A percentile compares a stretch with the other conserved stretches of the same genome.
phyloP scores from a whole-genome alignment of 2,797 vertebrate species.

The Megalops cyprinoides region DNA sequence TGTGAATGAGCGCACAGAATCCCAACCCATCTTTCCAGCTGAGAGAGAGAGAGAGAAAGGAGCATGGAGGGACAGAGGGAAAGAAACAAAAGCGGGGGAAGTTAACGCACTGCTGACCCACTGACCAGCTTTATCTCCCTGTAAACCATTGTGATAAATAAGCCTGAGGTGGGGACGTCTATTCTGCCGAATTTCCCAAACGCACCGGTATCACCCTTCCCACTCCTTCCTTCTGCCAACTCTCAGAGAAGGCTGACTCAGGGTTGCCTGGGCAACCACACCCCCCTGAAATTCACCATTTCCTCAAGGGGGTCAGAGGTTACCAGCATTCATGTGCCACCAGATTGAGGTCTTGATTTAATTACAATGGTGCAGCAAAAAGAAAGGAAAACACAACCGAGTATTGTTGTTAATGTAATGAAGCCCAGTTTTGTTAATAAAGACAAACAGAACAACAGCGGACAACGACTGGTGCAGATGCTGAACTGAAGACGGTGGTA shows the following conservation, averaged over 20 bases:
- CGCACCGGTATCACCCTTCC: background rate
- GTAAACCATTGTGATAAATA: background rate
- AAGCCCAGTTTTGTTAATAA: background rate
- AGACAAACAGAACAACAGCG: background rate
- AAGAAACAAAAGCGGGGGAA: background rate
- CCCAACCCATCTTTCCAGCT: constrained; percentile 99
- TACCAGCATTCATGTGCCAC: background rate
- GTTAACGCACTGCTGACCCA: no score
- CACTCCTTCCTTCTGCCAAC: background rate
- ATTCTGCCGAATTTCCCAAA: background rate
- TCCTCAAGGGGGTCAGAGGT: constrained; percentile 2
- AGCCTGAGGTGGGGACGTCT: background rate
- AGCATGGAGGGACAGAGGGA: constrained; percentile 20
- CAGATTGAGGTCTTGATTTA: constrained; percentile 11
- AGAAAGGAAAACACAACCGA: background rate
- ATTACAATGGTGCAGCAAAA: background rate
- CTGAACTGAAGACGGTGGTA: background rate
- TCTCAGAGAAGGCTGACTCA: background rate
- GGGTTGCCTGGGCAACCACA: background rate
- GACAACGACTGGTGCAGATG: background rate
- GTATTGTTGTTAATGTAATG: background rate
- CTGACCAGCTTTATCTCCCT: background rate
- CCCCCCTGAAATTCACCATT: constrained; percentile 8
- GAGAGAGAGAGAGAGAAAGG: constrained; percentile 30
- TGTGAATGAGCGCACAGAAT: constrained; percentile 97